Conservation (phyloP, 2,113 vertebrate species). For the Natator depressus region DNA sequence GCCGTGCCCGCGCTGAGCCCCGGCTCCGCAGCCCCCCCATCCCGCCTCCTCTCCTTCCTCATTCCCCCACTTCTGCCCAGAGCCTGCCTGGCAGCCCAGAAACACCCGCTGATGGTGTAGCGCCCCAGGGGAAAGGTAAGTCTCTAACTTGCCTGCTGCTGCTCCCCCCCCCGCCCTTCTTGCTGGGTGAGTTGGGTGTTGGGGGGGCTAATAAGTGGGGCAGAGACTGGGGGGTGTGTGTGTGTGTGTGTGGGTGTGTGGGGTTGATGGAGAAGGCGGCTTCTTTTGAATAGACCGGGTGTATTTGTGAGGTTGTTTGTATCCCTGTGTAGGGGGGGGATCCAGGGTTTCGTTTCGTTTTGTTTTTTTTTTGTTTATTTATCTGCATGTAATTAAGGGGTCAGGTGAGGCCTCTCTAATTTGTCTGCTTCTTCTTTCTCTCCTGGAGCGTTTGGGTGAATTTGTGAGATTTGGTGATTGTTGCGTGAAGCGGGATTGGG, state of each 20-base stretch:
- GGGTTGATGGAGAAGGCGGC: background rate
- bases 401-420: background rate
- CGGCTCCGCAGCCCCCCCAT: background rate
- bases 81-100: background rate
- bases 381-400: background rate
- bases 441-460: background rate
- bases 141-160: background rate
- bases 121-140: constrained; percentile 73
- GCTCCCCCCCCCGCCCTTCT: background rate
- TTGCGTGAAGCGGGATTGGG: background rate
- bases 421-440: too few relatives aligned
- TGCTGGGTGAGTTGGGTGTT: background rate
- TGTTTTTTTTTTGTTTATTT: background rate
- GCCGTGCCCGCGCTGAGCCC: background rate
- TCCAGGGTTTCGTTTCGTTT: too few relatives aligned
- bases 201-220: rapidly evolving
- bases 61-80: background rate
- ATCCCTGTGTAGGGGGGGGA: background rate
- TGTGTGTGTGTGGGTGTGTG: background rate
- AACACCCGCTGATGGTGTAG: constrained; percentile 76
- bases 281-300: background rate
- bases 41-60: background rate
- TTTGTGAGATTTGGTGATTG: background rate
- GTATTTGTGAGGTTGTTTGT: background rate
- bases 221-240: background rate